phyloP scores from a whole-genome alignment of 2,113 vertebrate species.

The Bos javanicus region DNA sequence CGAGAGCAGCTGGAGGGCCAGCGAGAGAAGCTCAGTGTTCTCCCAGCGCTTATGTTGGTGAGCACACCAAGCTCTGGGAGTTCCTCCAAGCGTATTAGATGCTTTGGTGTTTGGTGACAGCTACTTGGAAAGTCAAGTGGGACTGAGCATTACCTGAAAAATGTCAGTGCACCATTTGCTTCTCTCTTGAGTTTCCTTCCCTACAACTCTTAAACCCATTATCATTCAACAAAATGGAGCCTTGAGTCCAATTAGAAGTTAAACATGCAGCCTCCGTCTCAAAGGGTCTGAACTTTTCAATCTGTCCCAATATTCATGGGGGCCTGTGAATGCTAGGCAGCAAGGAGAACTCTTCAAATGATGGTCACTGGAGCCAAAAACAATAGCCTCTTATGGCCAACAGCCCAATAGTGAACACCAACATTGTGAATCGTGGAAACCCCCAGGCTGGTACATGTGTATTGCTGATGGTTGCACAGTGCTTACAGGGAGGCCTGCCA shows the following conservation, averaged over 20 bases:
- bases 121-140: not conserved
- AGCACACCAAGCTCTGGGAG: not conserved
- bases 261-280: not conserved
- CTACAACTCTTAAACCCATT: not conserved
- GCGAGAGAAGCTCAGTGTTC: not conserved
- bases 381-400: not conserved
- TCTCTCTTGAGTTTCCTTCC: not conserved
- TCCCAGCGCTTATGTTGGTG: not conserved
- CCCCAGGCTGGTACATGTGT: not conserved
- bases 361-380: not conserved
- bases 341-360: not conserved
- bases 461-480: fast-evolving
- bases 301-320: not conserved
- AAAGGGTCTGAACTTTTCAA: not conserved
- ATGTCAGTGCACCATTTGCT: not conserved
- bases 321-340: not conserved
- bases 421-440: not conserved
- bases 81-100: not conserved
- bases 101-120: not conserved
- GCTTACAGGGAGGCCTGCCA: not conserved
- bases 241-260: not conserved
- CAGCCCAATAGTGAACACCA: not conserved
- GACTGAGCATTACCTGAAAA: not conserved
- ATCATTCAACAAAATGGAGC: not conserved
- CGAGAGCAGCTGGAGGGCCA: not conserved